These are phyloP conservation scores for Caradrina clavipalpis DNA, from an alignment of 2,888 invertebrate genomes.

Conservation along the genomic window DNA sequence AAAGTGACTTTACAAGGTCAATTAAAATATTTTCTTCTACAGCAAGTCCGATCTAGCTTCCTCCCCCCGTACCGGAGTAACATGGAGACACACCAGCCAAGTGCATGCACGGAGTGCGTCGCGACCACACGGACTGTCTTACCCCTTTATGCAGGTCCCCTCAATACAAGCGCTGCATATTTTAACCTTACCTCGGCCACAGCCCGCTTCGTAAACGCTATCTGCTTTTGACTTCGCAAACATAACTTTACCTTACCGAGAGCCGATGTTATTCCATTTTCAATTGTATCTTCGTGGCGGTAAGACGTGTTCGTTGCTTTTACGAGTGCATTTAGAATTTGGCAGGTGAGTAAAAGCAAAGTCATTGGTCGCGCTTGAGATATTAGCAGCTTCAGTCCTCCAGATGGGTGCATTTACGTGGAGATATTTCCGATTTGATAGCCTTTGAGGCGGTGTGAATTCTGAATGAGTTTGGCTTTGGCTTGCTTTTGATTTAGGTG, in stretches of 20 bases:
- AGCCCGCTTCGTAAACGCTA: conserved; percentile 85
- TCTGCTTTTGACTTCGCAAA: conserved; percentile 80
- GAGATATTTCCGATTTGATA: conserved; percentile 86
- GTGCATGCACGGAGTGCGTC: conserved; percentile 78
- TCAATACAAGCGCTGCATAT: conserved; percentile 89
- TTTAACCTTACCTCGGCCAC: conserved; percentile 85
- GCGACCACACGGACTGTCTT: conserved; percentile 85
- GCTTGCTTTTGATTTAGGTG: conserved; percentile 63
- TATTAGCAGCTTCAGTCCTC: conserved; percentile 84
- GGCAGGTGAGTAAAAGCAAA: conserved; percentile 80
- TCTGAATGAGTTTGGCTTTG: conserved; percentile 61
- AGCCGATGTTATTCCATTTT: conserved; percentile 49
- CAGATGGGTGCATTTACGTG: conserved; percentile 86
- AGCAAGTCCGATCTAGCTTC: neutral
- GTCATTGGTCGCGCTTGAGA: conserved; percentile 86
- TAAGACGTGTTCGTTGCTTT: conserved; percentile 45
- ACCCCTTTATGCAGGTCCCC: conserved; percentile 86
- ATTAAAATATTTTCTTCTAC: neutral
- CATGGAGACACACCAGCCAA: conserved; percentile 67
- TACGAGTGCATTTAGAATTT: conserved; percentile 54
- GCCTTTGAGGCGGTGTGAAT: conserved; percentile 79
- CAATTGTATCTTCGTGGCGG: conserved; percentile 49
- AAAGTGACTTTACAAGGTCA: neutral
- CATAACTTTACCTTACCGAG: conserved; percentile 54
- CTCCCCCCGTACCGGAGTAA: conserved; percentile 36